Evolutionary conservation across 2,113 vertebrate genomes (phyloP), one percentile per base, ranked within the genome.

Genomic region (Petroica traversi): DNA sequence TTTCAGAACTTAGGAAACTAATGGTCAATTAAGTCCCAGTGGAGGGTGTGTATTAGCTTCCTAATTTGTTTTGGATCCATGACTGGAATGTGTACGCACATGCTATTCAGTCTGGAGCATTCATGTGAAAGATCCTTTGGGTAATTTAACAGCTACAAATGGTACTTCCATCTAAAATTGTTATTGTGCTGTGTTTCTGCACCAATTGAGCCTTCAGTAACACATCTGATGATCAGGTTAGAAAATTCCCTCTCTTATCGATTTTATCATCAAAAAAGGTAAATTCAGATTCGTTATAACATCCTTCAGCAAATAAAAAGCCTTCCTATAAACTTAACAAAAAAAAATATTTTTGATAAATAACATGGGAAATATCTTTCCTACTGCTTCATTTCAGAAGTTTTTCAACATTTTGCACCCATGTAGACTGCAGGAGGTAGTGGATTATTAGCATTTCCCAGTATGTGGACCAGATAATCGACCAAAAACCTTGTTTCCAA

Each of bases 1-100:
- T 94, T 97, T 95, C 93, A 96, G 90, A 94, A 95, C 92, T 89
- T 95, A 96, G 95, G 93, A 94, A 95, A 96, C 92, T 95, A 96
- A 95, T 91, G 93, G 95, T 94, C 95, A 97, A 95, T 96, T 95
- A 96, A 94, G 81, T 95, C 95, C 90, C 92, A 78, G 38, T 48
- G 85, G 95, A 96, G 59, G 55, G 71, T 85, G 25, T 12, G 3
- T 94, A 94, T 96, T 93, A 88, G 88, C 93, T 93, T 96, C 93
- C 90, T 96, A 93, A 94, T 97, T 96, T 96, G 93, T 94, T 96
- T 92, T 94, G 96, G 92, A 92, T 84, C 93, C 68, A 74, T 83
- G 88, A 41, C 82, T 93, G 93, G 93, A 95, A 95, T 92, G 93
- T 77, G 79, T 85, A 58, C 0, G 5, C 93, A 83, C 93, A 88